These are phyloP conservation scores for Heterocephalus glaber DNA, from an alignment of 2,113 vertebrate species.

Conservation along the genomic window DNA sequence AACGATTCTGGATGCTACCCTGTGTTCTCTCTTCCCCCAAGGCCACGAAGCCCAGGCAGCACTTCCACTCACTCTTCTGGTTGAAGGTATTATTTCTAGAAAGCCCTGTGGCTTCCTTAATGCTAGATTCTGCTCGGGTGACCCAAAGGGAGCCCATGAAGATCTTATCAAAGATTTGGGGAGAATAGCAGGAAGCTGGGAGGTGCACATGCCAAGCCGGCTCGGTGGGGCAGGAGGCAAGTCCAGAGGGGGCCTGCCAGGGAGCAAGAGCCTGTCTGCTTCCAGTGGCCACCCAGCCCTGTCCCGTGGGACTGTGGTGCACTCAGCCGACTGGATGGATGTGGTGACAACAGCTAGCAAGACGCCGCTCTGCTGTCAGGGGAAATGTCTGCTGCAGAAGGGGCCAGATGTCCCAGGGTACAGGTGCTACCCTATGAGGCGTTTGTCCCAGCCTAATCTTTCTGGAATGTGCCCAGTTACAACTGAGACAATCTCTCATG, in stretches of 20 bases:
- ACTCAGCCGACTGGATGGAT: too few species aligned
- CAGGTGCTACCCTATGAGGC: neutral
- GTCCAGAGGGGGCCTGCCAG: neutral
- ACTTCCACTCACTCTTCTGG: too few species aligned
- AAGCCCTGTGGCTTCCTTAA: neutral
- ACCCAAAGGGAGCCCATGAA: neutral
- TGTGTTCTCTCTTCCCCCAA: too few species aligned
- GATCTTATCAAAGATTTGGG: neutral
- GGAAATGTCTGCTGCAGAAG: fast-evolving
- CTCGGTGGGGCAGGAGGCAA: neutral
- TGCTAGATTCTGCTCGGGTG: neutral
- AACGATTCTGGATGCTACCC: too few species aligned
- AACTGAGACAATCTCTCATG: neutral
- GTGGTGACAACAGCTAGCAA: neutral
- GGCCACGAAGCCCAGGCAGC: fast-evolving
- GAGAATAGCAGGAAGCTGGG: neutral
- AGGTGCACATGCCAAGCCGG: neutral
- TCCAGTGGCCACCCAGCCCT: too few species aligned
- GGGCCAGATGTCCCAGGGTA: neutral
- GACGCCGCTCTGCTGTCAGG: neutral
- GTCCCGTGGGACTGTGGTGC: neutral
- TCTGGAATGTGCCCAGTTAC: neutral
- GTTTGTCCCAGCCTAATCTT: neutral
- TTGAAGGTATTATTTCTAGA: neutral
- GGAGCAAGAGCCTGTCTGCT: neutral